Evolutionary conservation across 2,888 invertebrate species (phyloP), one percentile per base, ranked within the genome.

Genomic region (Macaria liturata): DNA sequence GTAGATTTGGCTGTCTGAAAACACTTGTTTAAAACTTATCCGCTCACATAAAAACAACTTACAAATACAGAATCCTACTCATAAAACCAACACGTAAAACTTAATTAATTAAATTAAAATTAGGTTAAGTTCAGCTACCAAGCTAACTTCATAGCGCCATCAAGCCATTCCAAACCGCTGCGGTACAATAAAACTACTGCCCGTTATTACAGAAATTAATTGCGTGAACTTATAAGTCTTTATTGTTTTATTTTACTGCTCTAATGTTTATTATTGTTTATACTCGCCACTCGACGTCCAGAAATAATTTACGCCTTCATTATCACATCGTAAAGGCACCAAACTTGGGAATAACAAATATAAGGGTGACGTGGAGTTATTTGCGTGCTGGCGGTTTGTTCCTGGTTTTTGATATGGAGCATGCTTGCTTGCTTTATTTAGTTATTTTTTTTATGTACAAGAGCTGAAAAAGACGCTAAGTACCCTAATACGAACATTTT

Each of bases 161-260:
- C 37, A 37, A 46, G 9, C 40, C 9, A 52, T 45, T 55, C 5
- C 49, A 37, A 52, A 39, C 42, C 44, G 20, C 57, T 34, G 47
- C 34, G 32, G 45, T n/a, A 45, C 51, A 32, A 43, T 59, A 59
- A 59, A 55, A 48, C 51, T 48, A 53, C 54, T 48, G 32, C 42
- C 50, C 32, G 43, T 60, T 55, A 60, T 53, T 44, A 60, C 52
- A 56, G 51, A 34, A 56, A 60, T 60, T 60, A 68, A 69, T 70
- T 68, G 66, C 67, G 64, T 65, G 65, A 62, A 69, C 63, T 64
- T 61, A 54, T 32, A 64, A 47, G 62, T 61, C 59, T 64, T 65
- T 76, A 76, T 77, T 75, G 71, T 72, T 61, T 63, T 63, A 60
- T 60, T 61, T 54, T 58, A 61, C 51, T 45, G 42, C 62, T 53